Evolutionary conservation across 2,888 invertebrate species (phyloP).

Genomic region (Drosophila meridiana): DNA sequence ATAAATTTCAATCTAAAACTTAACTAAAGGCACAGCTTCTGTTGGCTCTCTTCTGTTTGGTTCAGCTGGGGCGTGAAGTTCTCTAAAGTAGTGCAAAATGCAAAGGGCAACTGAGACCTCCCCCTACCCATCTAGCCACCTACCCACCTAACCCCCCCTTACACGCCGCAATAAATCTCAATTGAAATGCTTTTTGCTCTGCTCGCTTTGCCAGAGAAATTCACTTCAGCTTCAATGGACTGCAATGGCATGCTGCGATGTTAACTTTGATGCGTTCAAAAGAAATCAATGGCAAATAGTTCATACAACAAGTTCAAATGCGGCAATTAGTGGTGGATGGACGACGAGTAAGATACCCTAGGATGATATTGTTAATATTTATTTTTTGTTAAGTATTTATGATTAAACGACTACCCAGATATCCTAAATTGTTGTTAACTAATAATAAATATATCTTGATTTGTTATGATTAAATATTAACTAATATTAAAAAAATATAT

Average conservation of each 20-base stretch:
- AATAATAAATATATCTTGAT: too few species aligned
- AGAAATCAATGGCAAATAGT: constrained; percentile 76
- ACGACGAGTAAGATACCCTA: constrained; percentile 24
- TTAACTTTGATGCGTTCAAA: constrained; percentile 69
- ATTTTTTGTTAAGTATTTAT: too few species aligned
- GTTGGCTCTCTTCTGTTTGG: constrained; percentile 35
- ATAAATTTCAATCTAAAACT: constrained; percentile 81
- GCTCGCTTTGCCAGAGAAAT: constrained; percentile 61
- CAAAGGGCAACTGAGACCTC: constrained; percentile 65
- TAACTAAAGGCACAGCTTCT: constrained; percentile 74
- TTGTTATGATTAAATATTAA: too few species aligned
- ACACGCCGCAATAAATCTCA: constrained; percentile 80
- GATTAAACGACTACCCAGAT: too few species aligned
- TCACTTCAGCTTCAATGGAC: constrained; percentile 75
- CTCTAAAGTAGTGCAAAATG: constrained; percentile 72
- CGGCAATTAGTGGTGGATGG: not conserved
- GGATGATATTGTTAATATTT: too few species aligned
- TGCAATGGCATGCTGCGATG: constrained; percentile 59
- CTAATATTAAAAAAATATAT: too few species aligned
- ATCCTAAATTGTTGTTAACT: too few species aligned
- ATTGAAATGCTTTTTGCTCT: constrained; percentile 75
- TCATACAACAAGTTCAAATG: constrained; percentile 49
- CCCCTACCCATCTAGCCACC: not conserved
- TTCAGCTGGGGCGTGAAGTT: constrained; percentile 51
- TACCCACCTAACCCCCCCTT: constrained; percentile 34